Evolutionary conservation across 1,140 invertebrate species (phyloP), one percentile per base, ranked within the genome.

Genomic region (Monomorium pharaonis): DNA sequence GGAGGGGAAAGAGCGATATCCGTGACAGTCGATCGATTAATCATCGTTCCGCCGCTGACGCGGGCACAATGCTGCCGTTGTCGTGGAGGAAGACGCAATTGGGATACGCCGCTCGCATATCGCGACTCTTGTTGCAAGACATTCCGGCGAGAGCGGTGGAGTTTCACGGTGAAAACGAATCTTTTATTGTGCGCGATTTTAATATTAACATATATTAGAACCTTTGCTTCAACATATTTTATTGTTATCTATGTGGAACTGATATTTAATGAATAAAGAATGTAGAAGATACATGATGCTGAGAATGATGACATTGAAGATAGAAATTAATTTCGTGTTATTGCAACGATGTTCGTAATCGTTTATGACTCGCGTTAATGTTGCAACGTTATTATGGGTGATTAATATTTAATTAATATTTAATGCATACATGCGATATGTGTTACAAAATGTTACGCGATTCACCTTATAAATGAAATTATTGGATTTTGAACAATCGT

Each of bases 11-110:
- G 60, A 65, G 42, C 58, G 85, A 84, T 86, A 85, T 83, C 62
- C 62, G 54, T 81, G 67, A 76, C 85, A 37, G n/a, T 30, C 33
- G 47, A 84, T 90, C 89, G 78, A 90, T 90, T 88, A 90, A 90
- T 90, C 89, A 90, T 88, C 83, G 70, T 88, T 83, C 33, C 18
- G 9, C 63, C 56, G 49, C 30, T 84, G 77, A 88, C 88, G 81
- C 56, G 62, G 21, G 49, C 84, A 83, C 85, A 89, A 89, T 89
- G 74, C 88, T 49, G 87, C 69, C 88, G 72, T 89, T 85, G 70
- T 89, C 80, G 56, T 58, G 69, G 16, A 85, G 49, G 54, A 88
- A 85, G 37, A 51, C 21, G 24, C 42, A 49, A 74, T 74, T 62
- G 37, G 21, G 24, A 77, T 75, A n/a, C n/a, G 51, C 27, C 37